Percentiles rank a stretch among this genome's conserved stretches.
Conservation (phyloP, 2,888 invertebrate species). For the Ophion obscuratus region DNA sequence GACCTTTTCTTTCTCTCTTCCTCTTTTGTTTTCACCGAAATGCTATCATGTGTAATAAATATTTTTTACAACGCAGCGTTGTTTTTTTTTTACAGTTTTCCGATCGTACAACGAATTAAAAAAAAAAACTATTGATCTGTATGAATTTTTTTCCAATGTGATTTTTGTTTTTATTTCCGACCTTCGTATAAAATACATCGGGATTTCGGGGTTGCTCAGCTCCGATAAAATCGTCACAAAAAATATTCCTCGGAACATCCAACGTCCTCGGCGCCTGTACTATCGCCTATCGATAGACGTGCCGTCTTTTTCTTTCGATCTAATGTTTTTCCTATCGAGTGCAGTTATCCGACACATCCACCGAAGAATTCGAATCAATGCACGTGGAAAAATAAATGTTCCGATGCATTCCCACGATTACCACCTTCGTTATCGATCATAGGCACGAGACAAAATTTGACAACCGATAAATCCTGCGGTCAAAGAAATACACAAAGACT, state of each 20-base stretch:
- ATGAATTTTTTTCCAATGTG: constrained; percentile 17
- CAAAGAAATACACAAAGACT: constrained; percentile 60
- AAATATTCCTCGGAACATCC: constrained; percentile 21
- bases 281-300: constrained; percentile 48
- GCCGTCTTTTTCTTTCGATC: constrained; percentile 39
- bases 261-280: constrained; percentile 75
- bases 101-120: constrained; percentile 46
- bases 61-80: constrained; percentile 77
- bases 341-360: constrained; percentile 17
- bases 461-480: constrained; percentile 15
- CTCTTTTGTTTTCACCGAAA: constrained; percentile 75
- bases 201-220: constrained; percentile 16
- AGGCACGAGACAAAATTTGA: constrained; percentile 32
- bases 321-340: constrained; percentile 18
- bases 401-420: constrained; percentile 30
- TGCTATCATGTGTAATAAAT: constrained; percentile 76
- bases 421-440: constrained; percentile 58
- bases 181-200: constrained; percentile 34
- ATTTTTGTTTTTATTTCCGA: constrained; percentile 32
- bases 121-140: constrained; percentile 39
- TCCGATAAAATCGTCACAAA: constrained; percentile 11
- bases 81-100: constrained; percentile 70
- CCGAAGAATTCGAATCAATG: constrained; percentile 35
- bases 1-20: constrained; percentile 52
- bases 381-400: constrained; percentile 37